Percentiles rank a stretch among this genome's conserved stretches.
phyloP scores from a whole-genome alignment of 2,888 invertebrate genomes.

The Xylota sylvarum region DNA sequence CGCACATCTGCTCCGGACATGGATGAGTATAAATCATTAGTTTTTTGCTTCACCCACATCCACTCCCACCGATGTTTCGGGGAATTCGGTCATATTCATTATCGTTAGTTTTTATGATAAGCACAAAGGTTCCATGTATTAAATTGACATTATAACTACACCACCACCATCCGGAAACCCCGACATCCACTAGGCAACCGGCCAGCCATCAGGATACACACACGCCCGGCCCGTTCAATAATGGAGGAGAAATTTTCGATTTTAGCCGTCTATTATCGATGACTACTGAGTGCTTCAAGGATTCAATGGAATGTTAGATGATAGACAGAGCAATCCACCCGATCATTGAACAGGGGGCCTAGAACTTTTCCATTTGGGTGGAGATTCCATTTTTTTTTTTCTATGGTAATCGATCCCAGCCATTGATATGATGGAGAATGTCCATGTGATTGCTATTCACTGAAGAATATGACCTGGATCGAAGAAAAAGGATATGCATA shows the following conservation, averaged over 20 bases:
- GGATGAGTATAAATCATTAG: conserved; percentile 62
- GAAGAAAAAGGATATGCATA: conserved; percentile 51
- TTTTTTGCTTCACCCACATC: conserved; percentile 36
- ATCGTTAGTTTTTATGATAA: conserved; percentile 75
- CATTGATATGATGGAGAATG: conserved; percentile 40
- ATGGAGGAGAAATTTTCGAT: conserved; percentile 49
- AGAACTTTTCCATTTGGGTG: conserved; percentile 6
- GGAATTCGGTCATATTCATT: conserved; percentile 67
- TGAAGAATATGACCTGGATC: conserved; percentile 35
- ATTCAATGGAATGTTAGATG: conserved; percentile 47
- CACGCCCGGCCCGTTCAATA: conserved; percentile 37
- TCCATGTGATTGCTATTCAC: conserved; percentile 54
- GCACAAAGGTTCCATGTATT: conserved; percentile 68
- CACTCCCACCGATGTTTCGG: conserved; percentile 11
- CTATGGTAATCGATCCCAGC: conserved; percentile 23
- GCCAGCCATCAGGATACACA: conserved; percentile 13
- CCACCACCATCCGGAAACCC: conserved; percentile 25
- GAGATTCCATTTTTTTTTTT: not conserved
- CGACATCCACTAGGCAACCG: conserved; percentile 5
- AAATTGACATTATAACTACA: conserved; percentile 66
- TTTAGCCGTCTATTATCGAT: conserved; percentile 65
- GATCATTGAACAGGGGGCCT: conserved; percentile 22
- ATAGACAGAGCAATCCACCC: conserved; percentile 50
- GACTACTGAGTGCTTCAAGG: conserved; percentile 49
- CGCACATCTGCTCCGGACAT: conserved; percentile 66